Evolutionary conservation across 64 coral and sea anemone species (phyloP).

Genomic region (Pocillopora verrucosa): DNA sequence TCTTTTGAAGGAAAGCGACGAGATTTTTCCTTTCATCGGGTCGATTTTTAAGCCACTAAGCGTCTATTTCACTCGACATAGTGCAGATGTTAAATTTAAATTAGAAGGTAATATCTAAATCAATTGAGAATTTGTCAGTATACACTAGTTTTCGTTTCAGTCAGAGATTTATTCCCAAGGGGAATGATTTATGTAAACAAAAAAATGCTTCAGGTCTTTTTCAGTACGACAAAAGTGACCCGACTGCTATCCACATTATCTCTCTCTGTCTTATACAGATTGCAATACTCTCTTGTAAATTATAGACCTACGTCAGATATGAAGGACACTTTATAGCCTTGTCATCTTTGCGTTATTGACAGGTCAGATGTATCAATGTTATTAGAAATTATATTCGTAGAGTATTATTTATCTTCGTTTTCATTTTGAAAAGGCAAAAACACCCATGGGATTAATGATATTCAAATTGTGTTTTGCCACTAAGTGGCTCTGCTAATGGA

Average conservation of each 20-base stretch:
- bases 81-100: slow-evolving; percentile 26
- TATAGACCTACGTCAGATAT: neutral
- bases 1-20: neutral
- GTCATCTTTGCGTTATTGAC: neutral
- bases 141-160: neutral
- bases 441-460: neutral
- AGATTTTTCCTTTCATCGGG: neutral
- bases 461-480: neutral
- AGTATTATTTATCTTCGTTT: neutral
- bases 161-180: slow-evolving; percentile 3
- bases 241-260: neutral
- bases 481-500: neutral
- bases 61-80: neutral
- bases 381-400: neutral
- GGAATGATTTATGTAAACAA: neutral
- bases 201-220: neutral
- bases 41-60: neutral
- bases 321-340: neutral
- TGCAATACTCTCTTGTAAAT: neutral
- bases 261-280: neutral
- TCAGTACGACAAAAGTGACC: neutral
- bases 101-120: slow-evolving; percentile 22
- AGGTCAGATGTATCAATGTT: neutral
- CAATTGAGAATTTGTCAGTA: neutral
- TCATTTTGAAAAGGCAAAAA: slow-evolving; percentile 6